A percentile compares a stretch with the other conserved stretches of the same genome.
These are phyloP conservation scores for Disparrhopalites patrizii DNA, from an alignment of 2,888 invertebrate genomes.

Conservation along the genomic window DNA sequence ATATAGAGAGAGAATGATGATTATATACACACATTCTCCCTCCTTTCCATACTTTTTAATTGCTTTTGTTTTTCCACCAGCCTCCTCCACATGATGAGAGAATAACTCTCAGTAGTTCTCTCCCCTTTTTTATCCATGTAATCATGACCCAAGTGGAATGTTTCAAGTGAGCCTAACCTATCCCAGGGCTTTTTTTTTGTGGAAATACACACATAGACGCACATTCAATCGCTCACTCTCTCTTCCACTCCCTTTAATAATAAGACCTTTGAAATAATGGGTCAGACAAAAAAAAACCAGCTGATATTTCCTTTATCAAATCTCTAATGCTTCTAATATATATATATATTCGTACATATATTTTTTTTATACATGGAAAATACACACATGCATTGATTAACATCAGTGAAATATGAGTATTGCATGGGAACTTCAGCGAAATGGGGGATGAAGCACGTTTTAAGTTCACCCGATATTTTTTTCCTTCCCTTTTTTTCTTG, in stretches of 20 bases:
- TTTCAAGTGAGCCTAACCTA: neutral
- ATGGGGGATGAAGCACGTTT: constrained; percentile 1
- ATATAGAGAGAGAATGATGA: too few relatives aligned
- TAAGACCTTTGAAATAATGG: constrained; percentile 12
- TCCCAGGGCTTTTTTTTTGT: neutral
- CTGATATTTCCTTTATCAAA: constrained; percentile 27
- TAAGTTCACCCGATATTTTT: neutral
- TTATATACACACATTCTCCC: too few relatives aligned
- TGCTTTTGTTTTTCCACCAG: constrained; percentile 25
- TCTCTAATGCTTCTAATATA: too few relatives aligned
- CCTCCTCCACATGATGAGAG: neutral
- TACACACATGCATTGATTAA: constrained; percentile 1
- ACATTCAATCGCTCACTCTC: neutral
- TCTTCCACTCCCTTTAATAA: constrained; percentile 10
- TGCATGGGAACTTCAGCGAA: neutral
- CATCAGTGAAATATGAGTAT: constrained; percentile 28
- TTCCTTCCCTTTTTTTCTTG: neutral
- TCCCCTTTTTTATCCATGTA: too few relatives aligned
- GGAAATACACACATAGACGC: too few relatives aligned
- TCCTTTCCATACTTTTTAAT: too few relatives aligned
- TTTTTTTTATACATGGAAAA: constrained; percentile 2
- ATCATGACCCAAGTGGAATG: too few relatives aligned
- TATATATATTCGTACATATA: constrained; percentile 23
- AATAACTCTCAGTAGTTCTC: too few relatives aligned
- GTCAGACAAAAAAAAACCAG: constrained; percentile 17